A percentile compares a stretch with the other conserved stretches of the same genome.
Evolutionary conservation across 2,113 vertebrate species (phyloP).

Genomic region (Daubentonia madagascariensis): DNA sequence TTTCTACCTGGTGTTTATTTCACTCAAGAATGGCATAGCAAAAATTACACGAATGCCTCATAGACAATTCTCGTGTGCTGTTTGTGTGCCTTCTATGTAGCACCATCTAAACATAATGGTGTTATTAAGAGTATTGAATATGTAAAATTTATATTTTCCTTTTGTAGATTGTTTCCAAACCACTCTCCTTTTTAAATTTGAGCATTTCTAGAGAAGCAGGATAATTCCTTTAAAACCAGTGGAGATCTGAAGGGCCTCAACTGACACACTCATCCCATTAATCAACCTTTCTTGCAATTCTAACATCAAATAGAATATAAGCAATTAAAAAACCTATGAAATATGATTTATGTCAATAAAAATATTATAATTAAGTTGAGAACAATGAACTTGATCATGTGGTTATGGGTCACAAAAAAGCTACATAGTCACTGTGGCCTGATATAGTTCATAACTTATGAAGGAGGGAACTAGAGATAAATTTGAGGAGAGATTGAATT

Average conservation of each 20-base stretch:
- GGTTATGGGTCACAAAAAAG: neutral
- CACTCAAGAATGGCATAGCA: neutral
- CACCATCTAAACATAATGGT: neutral
- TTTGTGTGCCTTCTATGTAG: neutral
- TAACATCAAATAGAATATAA: neutral
- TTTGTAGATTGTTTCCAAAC: neutral
- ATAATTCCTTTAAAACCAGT: neutral
- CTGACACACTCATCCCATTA: neutral
- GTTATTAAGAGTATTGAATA: neutral
- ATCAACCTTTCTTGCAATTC: neutral
- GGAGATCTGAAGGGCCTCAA: neutral
- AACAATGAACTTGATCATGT: neutral
- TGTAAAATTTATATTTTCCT: neutral
- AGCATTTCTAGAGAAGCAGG: neutral
- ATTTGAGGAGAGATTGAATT: neutral
- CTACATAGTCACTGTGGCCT: neutral
- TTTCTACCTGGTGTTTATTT: neutral
- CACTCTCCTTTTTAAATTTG: neutral
- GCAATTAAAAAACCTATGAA: neutral
- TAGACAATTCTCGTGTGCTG: accelerated
- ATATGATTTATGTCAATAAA: neutral
- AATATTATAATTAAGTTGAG: neutral
- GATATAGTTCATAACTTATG: neutral
- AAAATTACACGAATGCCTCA: neutral
- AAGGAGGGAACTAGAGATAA: neutral